Evolutionary conservation across 23 tunicate genomes (phyloP), one percentile per base, ranked within the genome.

Genomic region (Styela plicata): DNA sequence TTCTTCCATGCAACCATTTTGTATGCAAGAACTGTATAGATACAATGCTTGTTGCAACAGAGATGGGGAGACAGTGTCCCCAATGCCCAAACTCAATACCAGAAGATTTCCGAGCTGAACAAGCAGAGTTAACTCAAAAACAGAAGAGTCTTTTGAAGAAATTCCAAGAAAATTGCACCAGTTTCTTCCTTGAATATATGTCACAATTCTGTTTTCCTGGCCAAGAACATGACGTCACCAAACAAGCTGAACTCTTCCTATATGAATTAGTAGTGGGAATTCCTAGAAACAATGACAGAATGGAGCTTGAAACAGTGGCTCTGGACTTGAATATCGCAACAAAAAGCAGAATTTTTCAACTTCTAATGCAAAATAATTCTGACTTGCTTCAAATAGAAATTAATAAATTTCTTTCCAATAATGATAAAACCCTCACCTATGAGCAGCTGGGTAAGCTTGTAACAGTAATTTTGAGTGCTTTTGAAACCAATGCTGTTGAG

Each of bases 111-210:
- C 74, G 26, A n/a, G 24, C 85, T 7, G 36, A 21, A 16, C 83
- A 89, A 2, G 69, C 78, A 29, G 68, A 69, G 33, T 73, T 85
- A 7, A 69, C 71, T 16, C 23, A 67, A 44, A 0, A 69, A 30
- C 86, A 90, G 34, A 20, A 2, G 53, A 63, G 81, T 7, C 89
- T 80, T 33, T 57, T 85, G 10, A 53, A 75, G 21, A 52, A 21
- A 17, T 85, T 90, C 29, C 69, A 80, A 24, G 18, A 61, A 2
- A 80, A 88, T 3, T 90, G 89, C 57, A 81, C 86, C 19, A 80
- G 89, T 64, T 90, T 90, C 70, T 90, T 90, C 26, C 69, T 90
- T 33, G 96, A 90, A 33, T 90, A 85, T 69, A 30, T 85, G 19
- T 81, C 86, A 1, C 84, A 78, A 2, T 77, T 90, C 53, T 90